phyloP scores from a whole-genome alignment of 92 coral and sea anemone species.

The Blastomussa wellsi region DNA sequence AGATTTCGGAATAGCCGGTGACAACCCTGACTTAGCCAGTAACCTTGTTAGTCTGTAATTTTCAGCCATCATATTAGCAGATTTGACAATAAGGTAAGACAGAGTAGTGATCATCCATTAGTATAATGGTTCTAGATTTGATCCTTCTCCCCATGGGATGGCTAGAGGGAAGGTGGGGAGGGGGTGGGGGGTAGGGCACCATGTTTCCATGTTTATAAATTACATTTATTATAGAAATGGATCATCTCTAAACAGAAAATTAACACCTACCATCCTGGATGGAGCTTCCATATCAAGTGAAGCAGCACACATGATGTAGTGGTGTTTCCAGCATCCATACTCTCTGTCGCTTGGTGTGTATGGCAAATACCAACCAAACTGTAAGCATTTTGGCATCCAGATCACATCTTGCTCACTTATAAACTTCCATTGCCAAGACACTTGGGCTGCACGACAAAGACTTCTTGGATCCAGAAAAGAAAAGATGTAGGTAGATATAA shows the following conservation, averaged over 20 bases:
- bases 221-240: neutral
- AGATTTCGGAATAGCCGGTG: too few relatives aligned
- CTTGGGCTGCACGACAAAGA: conserved; percentile 82
- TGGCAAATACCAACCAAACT: conserved; percentile 93
- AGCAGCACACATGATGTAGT: conserved; percentile 83
- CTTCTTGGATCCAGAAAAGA: conserved; percentile 95
- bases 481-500: conserved; percentile 76
- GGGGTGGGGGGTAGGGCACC: too few relatives aligned
- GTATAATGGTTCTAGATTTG: too few relatives aligned
- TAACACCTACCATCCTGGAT: conserved; percentile 70
- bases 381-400: conserved; percentile 89
- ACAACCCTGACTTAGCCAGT: too few relatives aligned
- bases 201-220: neutral
- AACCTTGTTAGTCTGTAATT: too few relatives aligned
- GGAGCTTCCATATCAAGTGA: conserved; percentile 87
- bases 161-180: too few relatives aligned
- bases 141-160: too few relatives aligned
- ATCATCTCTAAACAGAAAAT: neutral
- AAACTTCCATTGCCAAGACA: conserved; percentile 98
- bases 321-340: conserved; percentile 94
- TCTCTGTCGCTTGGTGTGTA: conserved; percentile 79
- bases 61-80: too few relatives aligned
- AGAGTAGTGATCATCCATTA: too few relatives aligned
- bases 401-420: conserved; percentile 86
- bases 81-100: too few relatives aligned